Conservation (phyloP, 2,113 vertebrate genomes). For the Nothoprocta pentlandii region DNA sequence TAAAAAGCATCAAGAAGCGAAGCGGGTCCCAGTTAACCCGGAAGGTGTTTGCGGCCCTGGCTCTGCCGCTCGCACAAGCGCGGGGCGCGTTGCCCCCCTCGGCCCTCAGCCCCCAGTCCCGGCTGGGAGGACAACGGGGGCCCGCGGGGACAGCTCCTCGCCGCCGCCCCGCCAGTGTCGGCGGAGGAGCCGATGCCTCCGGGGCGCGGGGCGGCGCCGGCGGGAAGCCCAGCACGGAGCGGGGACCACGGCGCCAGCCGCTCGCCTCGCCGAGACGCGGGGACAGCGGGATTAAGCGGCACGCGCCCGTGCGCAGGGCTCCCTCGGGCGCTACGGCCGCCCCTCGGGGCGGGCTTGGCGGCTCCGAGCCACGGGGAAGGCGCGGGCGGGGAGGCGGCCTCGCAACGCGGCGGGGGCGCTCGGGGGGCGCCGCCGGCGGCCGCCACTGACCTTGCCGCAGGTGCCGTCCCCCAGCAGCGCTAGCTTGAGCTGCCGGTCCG, state of each 20-base stretch:
- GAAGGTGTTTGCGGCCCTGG: neutral
- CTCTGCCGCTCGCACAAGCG: neutral
- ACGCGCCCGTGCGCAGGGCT: fast-evolving
- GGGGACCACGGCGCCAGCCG: neutral
- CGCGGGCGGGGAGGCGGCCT: neutral
- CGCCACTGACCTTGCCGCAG: constrained; percentile 93
- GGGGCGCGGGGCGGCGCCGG: no score
- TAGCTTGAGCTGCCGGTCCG: constrained; percentile 94
- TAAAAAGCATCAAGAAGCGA: neutral
- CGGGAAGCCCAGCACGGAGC: no score
- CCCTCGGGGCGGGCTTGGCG: fast-evolving
- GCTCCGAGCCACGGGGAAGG: neutral
- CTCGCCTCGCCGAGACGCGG: neutral
- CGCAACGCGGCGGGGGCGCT: neutral
- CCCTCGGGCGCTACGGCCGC: neutral
- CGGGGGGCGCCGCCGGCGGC: neutral
- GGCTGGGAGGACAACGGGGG: neutral
- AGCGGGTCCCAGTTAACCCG: neutral
- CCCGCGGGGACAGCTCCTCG: neutral
- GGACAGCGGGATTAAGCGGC: neutral
- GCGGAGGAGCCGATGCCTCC: no score
- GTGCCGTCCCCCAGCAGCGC: constrained; percentile 95
- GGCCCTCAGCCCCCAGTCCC: neutral
- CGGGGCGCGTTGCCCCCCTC: neutral
- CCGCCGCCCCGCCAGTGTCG: neutral